Conservation (phyloP, 1,140 invertebrate species). For the Leptinotarsa texana region DNA sequence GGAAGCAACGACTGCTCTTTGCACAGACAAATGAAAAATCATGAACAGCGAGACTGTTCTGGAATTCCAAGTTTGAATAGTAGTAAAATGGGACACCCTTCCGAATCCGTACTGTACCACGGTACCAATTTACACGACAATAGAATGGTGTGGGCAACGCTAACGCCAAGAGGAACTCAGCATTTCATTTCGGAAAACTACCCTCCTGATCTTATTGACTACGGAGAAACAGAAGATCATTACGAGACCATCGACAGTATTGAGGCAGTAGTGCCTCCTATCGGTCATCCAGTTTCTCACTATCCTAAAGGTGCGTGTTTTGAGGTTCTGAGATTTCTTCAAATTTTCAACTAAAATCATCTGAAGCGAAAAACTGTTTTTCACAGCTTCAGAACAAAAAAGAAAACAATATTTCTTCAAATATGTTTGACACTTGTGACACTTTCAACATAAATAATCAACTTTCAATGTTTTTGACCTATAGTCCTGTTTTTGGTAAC, state of each 20-base stretch:
- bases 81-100: slow-evolving; percentile 48
- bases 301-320: slow-evolving; percentile 47
- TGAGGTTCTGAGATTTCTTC: no score
- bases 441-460: no score
- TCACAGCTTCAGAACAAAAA: no score
- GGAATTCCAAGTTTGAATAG: slow-evolving; percentile 40
- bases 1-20: slow-evolving; percentile 48
- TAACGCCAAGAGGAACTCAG: slow-evolving; percentile 77
- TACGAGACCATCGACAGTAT: slow-evolving; percentile 74
- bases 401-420: no score
- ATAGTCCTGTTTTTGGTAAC: no score
- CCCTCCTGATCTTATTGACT: slow-evolving; percentile 55
- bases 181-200: slow-evolving; percentile 69
- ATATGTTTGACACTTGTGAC: no score
- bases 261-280: slow-evolving; percentile 53
- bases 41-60: slow-evolving; percentile 48
- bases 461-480: no score
- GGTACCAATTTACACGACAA: slow-evolving; percentile 58
- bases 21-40: slow-evolving; percentile 44
- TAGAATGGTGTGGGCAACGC: slow-evolving; percentile 79
- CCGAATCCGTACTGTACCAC: slow-evolving; percentile 48
- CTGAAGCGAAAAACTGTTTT: no score
- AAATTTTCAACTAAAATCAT: no score
- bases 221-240: slow-evolving; percentile 69
- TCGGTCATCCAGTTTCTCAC: background rate